A percentile compares a stretch with the other conserved stretches of the same genome.
Evolutionary conservation across 2,797 vertebrate genomes (phyloP).

Genomic region (Hydrophis major): DNA sequence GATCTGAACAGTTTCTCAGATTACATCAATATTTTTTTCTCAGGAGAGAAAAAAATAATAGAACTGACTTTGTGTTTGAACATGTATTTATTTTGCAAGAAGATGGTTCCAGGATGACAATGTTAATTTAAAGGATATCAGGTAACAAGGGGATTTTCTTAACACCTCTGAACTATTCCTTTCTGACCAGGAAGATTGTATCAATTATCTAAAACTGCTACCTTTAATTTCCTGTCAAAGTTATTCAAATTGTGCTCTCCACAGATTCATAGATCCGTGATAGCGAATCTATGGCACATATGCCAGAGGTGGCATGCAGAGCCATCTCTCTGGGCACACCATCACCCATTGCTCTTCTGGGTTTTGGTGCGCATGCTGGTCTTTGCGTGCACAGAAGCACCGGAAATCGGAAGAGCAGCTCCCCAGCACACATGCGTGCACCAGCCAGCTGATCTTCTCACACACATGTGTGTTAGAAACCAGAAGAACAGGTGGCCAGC

Average conservation of each 20-base stretch:
- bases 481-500: too few relatives aligned
- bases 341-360: too few relatives aligned
- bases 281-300: too few relatives aligned
- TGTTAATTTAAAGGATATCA: not conserved
- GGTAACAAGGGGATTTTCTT: not conserved
- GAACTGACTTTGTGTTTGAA: too few relatives aligned
- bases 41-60: not conserved
- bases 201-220: not conserved
- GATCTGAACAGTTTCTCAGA: slow-evolving; percentile 1
- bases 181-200: not conserved
- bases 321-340: too few relatives aligned
- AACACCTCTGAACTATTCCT: not conserved
- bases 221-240: not conserved
- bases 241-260: not conserved
- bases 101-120: not conserved
- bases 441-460: too few relatives aligned
- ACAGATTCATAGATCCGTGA: not conserved
- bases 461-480: too few relatives aligned
- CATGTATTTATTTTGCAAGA: not conserved
- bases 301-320: too few relatives aligned
- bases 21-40: not conserved
- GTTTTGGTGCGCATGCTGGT: too few relatives aligned
- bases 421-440: too few relatives aligned
- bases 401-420: too few relatives aligned
- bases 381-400: too few relatives aligned